Evolutionary conservation across 2,797 vertebrate species (phyloP).

Genomic region (Syncerus caffer): DNA sequence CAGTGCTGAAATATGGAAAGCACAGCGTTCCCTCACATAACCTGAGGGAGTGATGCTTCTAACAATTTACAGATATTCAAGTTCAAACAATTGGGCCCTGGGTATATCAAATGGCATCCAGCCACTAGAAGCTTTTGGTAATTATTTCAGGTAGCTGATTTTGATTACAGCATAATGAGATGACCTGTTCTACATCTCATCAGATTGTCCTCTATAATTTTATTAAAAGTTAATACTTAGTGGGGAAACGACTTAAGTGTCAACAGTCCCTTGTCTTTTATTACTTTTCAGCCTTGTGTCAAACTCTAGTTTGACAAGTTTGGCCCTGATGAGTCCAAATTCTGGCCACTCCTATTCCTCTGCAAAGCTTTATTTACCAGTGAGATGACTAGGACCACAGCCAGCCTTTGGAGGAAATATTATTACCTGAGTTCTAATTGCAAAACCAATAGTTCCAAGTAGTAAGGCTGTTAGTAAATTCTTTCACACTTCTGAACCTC

Average conservation of each 20-base stretch:
- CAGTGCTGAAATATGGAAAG: conserved; percentile 47
- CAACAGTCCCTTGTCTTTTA: not conserved
- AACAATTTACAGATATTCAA: conserved; percentile 35
- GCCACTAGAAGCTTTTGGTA: conserved; percentile 38
- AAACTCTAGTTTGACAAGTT: not conserved
- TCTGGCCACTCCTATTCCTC: not conserved
- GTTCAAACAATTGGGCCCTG: conserved; percentile 42
- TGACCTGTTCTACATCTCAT: not conserved
- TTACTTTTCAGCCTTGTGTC: not conserved
- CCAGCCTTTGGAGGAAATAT: not conserved
- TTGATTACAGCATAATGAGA: not conserved
- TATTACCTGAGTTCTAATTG: not conserved
- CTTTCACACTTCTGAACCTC: not conserved
- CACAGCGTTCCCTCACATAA: conserved; percentile 62
- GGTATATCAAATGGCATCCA: conserved; percentile 39
- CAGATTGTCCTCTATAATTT: not conserved
- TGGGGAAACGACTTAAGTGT: not conserved
- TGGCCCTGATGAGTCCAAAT: not conserved
- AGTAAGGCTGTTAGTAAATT: not conserved
- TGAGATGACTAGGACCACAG: not conserved
- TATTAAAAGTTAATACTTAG: not conserved
- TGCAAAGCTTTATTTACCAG: not conserved
- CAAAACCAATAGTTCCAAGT: not conserved
- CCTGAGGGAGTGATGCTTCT: conserved; percentile 31
- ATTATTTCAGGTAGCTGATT: conserved; percentile 36